Percentiles rank a stretch among this genome's conserved stretches.
Conservation (phyloP, 2,888 invertebrate genomes). For the Lomographa bimaculata region DNA sequence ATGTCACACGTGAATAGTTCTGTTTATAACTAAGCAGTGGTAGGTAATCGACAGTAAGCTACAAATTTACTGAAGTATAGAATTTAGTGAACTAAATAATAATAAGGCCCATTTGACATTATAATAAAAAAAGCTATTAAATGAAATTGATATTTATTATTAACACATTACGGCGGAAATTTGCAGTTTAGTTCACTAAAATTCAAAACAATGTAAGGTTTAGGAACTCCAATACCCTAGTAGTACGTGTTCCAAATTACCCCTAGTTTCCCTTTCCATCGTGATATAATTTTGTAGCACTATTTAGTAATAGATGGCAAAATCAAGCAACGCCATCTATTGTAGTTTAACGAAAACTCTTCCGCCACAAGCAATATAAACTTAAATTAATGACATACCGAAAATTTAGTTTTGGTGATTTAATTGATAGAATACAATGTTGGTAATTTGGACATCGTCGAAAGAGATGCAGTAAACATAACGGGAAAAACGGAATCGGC, state of each 20-base stretch:
- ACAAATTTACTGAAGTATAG: no score
- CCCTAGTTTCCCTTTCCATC: constrained; percentile 3
- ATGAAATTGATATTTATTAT: no score
- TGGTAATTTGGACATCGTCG: constrained; percentile 19
- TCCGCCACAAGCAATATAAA: neutral
- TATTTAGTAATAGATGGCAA: constrained; percentile 1
- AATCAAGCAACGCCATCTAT: constrained; percentile 6
- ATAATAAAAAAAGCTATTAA: no score
- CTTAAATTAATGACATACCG: no score
- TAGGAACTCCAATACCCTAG: neutral
- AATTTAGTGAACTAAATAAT: no score
- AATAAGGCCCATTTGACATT: no score
- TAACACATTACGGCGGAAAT: no score
- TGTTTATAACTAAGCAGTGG: neutral
- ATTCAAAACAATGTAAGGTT: neutral
- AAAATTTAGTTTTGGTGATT: no score
- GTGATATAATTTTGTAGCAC: neutral
- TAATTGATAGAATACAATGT: neutral
- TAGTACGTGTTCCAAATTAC: constrained; percentile 21
- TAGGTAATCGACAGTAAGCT: no score
- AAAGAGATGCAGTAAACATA: constrained; percentile 11
- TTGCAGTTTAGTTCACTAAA: constrained; percentile 4
- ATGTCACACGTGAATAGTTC: neutral
- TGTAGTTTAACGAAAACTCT: neutral
- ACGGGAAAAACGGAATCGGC: constrained; percentile 34